Conservation (phyloP, 2,797 vertebrate species). For the Anguilla pacifica region DNA sequence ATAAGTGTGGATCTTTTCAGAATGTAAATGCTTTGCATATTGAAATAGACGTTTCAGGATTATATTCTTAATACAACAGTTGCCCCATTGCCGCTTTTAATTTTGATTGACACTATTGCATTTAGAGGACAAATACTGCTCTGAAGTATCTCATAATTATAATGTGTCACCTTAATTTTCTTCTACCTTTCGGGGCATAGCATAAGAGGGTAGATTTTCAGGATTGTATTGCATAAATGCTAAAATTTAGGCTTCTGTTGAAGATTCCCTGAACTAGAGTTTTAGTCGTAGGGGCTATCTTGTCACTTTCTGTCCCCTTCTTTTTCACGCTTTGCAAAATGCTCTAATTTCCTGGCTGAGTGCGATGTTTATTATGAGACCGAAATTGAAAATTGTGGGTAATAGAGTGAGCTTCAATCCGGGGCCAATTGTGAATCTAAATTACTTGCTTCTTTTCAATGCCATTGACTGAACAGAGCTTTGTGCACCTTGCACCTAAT, state of each 20-base stretch:
- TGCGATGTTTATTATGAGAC: slow-evolving; percentile 99
- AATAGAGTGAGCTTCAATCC: slow-evolving; percentile 99
- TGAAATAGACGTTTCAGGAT: neutral
- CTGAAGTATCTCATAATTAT: neutral
- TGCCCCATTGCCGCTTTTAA: neutral
- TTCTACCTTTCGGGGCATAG: neutral
- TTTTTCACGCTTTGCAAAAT: slow-evolving; percentile 97
- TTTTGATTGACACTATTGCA: neutral
- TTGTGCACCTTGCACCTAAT: slow-evolving; percentile 99
- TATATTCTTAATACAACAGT: neutral
- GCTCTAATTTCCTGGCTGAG: slow-evolving; percentile 98
- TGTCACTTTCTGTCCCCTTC: slow-evolving; percentile 95
- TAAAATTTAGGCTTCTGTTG: slow-evolving; percentile 85
- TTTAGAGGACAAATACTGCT: neutral
- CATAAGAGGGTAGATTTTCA: slow-evolving; percentile 32
- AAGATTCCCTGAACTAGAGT: slow-evolving; percentile 86
- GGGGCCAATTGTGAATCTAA: slow-evolving; percentile 99
- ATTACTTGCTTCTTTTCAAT: slow-evolving; percentile 99
- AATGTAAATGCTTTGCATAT: neutral
- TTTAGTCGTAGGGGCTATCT: slow-evolving; percentile 91
- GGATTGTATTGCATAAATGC: slow-evolving; percentile 74
- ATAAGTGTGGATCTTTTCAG: too few relatives aligned
- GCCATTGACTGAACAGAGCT: slow-evolving; percentile 96
- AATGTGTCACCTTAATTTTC: neutral
- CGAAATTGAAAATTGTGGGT: slow-evolving; percentile 99